Percentiles rank a stretch among this genome's conserved stretches.
phyloP scores from a whole-genome alignment of 23 tunicate genomes.

The Diplosoma virens region DNA sequence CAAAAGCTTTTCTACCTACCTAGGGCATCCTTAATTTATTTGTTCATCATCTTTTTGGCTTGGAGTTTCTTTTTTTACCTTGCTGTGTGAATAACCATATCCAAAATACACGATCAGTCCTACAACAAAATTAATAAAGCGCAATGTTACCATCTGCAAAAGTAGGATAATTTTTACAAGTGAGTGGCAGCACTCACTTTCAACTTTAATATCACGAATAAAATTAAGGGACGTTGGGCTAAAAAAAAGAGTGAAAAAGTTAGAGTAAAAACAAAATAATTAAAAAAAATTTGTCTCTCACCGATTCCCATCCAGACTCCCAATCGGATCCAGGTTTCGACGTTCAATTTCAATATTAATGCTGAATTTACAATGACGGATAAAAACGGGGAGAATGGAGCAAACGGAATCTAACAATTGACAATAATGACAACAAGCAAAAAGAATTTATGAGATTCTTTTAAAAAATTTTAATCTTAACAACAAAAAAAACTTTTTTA shows the following conservation, averaged over 20 bases:
- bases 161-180: too few species aligned
- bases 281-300: background rate
- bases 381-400: constrained; percentile 56
- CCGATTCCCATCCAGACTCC: constrained; percentile 61
- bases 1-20: too few species aligned
- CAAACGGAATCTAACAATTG: constrained; percentile 52
- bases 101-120: constrained; percentile 14
- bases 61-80: constrained; percentile 21
- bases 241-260: background rate
- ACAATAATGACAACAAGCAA: background rate
- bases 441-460: too few species aligned
- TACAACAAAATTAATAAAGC: background rate
- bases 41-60: too few species aligned
- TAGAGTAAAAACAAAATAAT: background rate
- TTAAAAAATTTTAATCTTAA: too few species aligned
- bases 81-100: constrained; percentile 28
- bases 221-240: too few species aligned
- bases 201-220: too few species aligned
- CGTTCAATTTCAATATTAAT: constrained; percentile 49
- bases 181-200: too few species aligned
- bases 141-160: too few species aligned
- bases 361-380: constrained; percentile 46
- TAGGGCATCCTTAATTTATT: too few species aligned
- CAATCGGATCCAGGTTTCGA: constrained; percentile 64
- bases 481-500: too few species aligned